These are phyloP conservation scores for Eurois occulta DNA, from an alignment of 2,888 invertebrate genomes.

Conservation along the genomic window DNA sequence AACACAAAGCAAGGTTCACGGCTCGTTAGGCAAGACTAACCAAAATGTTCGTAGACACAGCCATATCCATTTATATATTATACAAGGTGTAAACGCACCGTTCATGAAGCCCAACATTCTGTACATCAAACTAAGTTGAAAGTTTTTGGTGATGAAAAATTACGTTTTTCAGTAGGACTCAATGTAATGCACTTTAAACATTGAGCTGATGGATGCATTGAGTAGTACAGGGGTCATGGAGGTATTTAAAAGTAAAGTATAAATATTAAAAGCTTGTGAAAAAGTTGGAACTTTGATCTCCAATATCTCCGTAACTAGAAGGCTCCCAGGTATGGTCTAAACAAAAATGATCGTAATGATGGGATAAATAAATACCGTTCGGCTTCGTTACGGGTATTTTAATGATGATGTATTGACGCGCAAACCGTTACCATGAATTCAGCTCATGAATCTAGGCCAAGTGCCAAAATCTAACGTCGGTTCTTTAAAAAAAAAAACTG, in stretches of 20 bases:
- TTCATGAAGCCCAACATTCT: background rate
- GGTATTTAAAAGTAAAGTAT: too few species aligned
- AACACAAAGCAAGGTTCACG: constrained; percentile 11
- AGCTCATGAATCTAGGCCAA: background rate
- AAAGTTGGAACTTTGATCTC: background rate
- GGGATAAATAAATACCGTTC: background rate
- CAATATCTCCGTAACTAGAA: background rate
- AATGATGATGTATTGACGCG: background rate
- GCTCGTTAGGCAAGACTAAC: constrained; percentile 14
- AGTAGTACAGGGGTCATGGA: too few species aligned
- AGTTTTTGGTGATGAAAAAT: background rate
- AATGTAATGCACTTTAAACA: background rate
- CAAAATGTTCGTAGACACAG: background rate
- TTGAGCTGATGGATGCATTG: background rate
- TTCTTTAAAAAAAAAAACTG: background rate
- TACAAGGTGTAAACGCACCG: background rate
- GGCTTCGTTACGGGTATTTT: background rate
- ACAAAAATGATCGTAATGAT: background rate
- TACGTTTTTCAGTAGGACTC: background rate
- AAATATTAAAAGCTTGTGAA: too few species aligned
- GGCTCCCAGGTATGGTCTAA: background rate
- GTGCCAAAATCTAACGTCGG: background rate
- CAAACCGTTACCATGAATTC: background rate
- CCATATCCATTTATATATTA: background rate
- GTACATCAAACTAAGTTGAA: background rate